These are phyloP conservation scores for Philereme vetulata DNA, from an alignment of 2,888 invertebrate species.

Conservation along the genomic window DNA sequence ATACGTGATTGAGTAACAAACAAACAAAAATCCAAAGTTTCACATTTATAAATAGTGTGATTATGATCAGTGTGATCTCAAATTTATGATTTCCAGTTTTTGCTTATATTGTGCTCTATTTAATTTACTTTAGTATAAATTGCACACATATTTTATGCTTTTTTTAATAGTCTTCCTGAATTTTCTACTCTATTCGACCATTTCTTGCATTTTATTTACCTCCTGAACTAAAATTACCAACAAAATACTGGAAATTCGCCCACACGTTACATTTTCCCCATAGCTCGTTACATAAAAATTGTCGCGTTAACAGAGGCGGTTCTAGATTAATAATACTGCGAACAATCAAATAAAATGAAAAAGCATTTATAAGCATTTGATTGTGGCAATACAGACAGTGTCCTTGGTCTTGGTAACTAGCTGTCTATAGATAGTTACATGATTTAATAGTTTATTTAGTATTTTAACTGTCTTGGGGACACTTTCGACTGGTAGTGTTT, in stretches of 20 bases:
- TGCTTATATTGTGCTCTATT: background rate
- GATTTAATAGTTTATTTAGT: too few relatives aligned
- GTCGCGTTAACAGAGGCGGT: background rate
- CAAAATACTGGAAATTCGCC: conserved; percentile 7
- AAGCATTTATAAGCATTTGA: too few relatives aligned
- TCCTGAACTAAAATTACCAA: conserved; percentile 7
- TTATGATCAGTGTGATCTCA: background rate
- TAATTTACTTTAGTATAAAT: background rate
- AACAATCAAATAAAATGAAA: too few relatives aligned
- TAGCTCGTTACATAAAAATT: conserved; percentile 11
- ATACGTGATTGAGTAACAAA: too few relatives aligned
- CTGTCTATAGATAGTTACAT: too few relatives aligned
- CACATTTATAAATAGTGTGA: too few relatives aligned
- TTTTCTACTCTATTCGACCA: background rate
- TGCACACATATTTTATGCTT: background rate
- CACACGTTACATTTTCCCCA: conserved; percentile 12
- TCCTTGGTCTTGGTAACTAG: too few relatives aligned
- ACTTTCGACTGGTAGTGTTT: too few relatives aligned
- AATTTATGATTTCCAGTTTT: background rate
- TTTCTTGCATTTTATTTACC: conserved; percentile 4
- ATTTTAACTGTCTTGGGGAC: too few relatives aligned
- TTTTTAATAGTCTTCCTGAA: background rate
- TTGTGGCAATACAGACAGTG: too few relatives aligned
- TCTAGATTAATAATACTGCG: background rate
- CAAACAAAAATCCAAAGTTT: too few relatives aligned